Evolutionary conservation across 1,140 invertebrate genomes (phyloP).

Genomic region (Pseudomyrmex flavicornis): DNA sequence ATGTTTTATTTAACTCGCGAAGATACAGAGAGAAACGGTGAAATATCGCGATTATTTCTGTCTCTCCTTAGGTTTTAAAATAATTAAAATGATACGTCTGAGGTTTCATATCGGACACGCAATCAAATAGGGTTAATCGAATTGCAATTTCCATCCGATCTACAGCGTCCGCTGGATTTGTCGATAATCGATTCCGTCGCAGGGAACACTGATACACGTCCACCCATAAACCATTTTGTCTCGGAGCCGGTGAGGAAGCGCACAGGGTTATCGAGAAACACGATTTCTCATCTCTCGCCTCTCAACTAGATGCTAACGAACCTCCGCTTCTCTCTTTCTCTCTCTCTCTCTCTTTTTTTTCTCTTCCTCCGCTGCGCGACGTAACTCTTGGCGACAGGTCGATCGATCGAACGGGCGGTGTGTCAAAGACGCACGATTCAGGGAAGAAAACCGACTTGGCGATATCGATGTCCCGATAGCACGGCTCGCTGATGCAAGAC

Average conservation of each 20-base stretch:
- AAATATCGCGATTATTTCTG: background rate
- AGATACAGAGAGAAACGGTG: background rate
- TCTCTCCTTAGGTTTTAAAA: conserved; percentile 33
- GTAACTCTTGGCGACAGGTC: conserved; percentile 35
- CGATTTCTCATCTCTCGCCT: conserved; percentile 60
- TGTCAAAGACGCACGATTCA: conserved; percentile 56
- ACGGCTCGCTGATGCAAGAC: conserved; percentile 59
- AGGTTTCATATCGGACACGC: conserved; percentile 33
- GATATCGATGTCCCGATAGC: conserved; percentile 70
- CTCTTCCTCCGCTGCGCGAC: background rate
- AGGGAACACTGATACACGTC: conserved; percentile 58
- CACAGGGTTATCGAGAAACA: conserved; percentile 47
- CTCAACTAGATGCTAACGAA: conserved; percentile 65
- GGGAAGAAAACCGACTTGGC: conserved; percentile 55
- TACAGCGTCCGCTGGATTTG: conserved; percentile 31
- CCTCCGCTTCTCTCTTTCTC: conserved; percentile 30
- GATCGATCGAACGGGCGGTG: conserved; percentile 56
- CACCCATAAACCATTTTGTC: conserved; percentile 59
- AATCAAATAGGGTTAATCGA: conserved; percentile 50
- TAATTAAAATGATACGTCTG: conserved; percentile 33
- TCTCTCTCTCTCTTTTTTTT: background rate
- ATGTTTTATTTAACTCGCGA: background rate
- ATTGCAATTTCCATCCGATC: conserved; percentile 50
- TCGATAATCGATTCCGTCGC: conserved; percentile 57
- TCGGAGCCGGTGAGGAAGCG: conserved; percentile 33